Conservation (phyloP, 2,888 invertebrate species). For the Dioctria linearis region DNA sequence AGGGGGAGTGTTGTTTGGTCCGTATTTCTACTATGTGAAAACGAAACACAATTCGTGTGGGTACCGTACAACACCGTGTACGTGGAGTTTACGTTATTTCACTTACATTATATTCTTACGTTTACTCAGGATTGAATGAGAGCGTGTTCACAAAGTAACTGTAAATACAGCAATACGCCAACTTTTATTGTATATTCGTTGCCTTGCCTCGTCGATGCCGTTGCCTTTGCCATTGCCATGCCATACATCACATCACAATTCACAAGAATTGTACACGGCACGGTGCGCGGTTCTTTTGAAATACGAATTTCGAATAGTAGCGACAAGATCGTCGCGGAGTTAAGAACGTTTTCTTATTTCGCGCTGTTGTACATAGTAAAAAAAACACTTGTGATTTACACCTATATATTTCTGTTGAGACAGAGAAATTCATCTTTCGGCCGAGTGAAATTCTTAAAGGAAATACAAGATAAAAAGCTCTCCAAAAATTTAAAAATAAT, state of each 20-base stretch:
- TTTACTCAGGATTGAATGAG: conserved; percentile 8
- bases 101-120: conserved; percentile 27
- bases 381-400: neutral
- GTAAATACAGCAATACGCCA: conserved; percentile 23
- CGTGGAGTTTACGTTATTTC: neutral
- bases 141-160: conserved; percentile 18
- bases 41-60: conserved; percentile 24
- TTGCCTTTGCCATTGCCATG: neutral
- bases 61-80: conserved; percentile 11
- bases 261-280: conserved; percentile 11
- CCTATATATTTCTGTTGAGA: too few relatives aligned
- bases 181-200: conserved; percentile 25
- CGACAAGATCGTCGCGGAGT: conserved; percentile 71
- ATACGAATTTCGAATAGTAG: conserved; percentile 64
- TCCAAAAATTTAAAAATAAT: too few relatives aligned
- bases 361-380: too few relatives aligned
- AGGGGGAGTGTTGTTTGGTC: conserved; percentile 31
- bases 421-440: too few relatives aligned
- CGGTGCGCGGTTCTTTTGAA: conserved; percentile 51
- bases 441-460: too few relatives aligned
- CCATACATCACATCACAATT: conserved; percentile 11
- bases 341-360: conserved; percentile 63
- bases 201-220: too few relatives aligned
- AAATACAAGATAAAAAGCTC: too few relatives aligned
- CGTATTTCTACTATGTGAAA: conserved; percentile 9